phyloP scores from a whole-genome alignment of 2,888 invertebrate genomes.

The Chouioia cunea region DNA sequence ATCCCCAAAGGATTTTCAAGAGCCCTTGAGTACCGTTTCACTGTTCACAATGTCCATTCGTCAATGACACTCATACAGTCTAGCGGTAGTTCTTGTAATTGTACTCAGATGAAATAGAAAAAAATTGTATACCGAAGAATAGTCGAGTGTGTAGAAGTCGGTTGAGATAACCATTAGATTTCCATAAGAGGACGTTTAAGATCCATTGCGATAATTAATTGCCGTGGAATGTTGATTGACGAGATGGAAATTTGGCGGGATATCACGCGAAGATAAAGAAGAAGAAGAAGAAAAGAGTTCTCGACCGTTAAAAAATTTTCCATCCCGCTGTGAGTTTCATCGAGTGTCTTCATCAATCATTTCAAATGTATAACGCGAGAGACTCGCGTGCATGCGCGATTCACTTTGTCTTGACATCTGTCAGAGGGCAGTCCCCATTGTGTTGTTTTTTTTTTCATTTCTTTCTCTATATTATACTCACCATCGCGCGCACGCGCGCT shows the following conservation, averaged over 20 bases:
- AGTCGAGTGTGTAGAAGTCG: background rate
- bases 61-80: conserved; percentile 12
- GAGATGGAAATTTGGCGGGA: conserved; percentile 34
- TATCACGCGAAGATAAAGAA: conserved; percentile 13
- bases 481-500: background rate
- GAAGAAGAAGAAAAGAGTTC: conserved; percentile 22
- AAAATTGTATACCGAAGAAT: background rate
- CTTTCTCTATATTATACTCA: conserved; percentile 5
- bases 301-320: conserved; percentile 44
- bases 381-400: conserved; percentile 47
- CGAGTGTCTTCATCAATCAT: conserved; percentile 66
- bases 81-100: conserved; percentile 4
- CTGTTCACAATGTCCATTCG: background rate
- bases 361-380: conserved; percentile 52
- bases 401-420: conserved; percentile 62
- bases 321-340: conserved; percentile 64
- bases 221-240: conserved; percentile 40
- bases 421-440: conserved; percentile 9
- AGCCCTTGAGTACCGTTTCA: too few relatives aligned
- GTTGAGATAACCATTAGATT: conserved; percentile 22
- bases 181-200: conserved; percentile 31
- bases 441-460: conserved; percentile 32
- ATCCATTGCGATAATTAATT: conserved; percentile 29
- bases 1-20: too few relatives aligned
- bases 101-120: background rate